Base-by-base conservation (phyloP, 2,113 vertebrate species). In the Butastur rufipennis region DNA sequence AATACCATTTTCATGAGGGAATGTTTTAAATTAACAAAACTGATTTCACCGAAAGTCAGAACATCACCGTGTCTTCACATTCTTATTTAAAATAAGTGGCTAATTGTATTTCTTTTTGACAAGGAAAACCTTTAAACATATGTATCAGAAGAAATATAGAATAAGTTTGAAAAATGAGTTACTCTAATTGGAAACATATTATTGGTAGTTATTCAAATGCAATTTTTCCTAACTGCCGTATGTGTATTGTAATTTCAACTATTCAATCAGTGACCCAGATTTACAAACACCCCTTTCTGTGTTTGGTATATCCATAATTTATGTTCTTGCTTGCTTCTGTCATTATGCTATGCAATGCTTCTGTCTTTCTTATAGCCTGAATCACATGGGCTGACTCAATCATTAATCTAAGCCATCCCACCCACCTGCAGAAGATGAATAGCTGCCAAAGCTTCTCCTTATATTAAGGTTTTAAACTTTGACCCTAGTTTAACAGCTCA, bases 71-170 rank as follows among this genome's bases (percentile, higher is more conserved):
- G n/a, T 86, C 86, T 86, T 90, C 56, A 89, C 15, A 75, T 75
- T 81, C 43, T 9, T 68, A 17, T 75, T 89, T 79, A 84, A 94
- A 92, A 92, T 48, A 81, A 89, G 56, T 72, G 34, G 21, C 13
- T 94, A 86, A 88, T 74, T 72, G 23, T 61, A 55, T 79, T 97
- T 88, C 50, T 89, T 86, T 88, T 81, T 91, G 36, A 86, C 83
- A 97, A 86, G 47, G 23, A 31, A 96, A 92, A 74, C 15, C 21
- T 90, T 94, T 90, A 95, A 96, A 48, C 9, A 68, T 61, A 65
- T 21, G 26, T 81, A 72, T 84, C 65, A 75, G 42, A 84, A 81
- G 52, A 83, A 81, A 88, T 48, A 67, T 22, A 52, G 66, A 93
- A 86, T 34, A 36, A 91, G 16, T 72, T 88, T 50, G 31, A 88